These are phyloP conservation scores for Pseudochirops corinnae DNA, from an alignment of 2,797 vertebrate genomes.

Conservation along the genomic window DNA sequence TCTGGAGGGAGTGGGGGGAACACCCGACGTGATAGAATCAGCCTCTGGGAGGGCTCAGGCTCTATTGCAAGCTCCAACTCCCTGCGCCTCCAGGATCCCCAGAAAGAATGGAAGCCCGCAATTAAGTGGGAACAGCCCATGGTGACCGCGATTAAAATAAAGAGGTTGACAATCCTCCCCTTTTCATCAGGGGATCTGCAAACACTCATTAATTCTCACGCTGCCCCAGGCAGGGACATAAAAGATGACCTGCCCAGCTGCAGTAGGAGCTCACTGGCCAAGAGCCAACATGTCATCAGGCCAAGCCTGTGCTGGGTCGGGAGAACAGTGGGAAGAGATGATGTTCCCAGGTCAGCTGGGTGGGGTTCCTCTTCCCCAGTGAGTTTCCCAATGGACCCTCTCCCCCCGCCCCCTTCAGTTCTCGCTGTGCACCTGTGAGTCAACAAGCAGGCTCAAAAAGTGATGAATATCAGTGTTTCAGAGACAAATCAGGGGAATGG, in stretches of 20 bases:
- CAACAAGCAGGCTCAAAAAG: background rate
- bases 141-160: background rate
- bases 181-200: background rate
- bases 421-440: background rate
- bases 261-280: background rate
- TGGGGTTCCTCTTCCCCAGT: background rate
- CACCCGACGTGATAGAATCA: background rate
- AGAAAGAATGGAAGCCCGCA: background rate
- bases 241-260: background rate
- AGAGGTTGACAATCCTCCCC: background rate
- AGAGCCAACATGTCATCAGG: background rate
- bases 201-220: background rate
- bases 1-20: background rate
- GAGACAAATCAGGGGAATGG: background rate
- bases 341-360: background rate
- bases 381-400: background rate
- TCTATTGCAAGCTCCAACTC: background rate
- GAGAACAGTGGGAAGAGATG: background rate
- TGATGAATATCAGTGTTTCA: background rate
- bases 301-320: background rate
- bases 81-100: background rate
- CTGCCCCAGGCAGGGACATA: background rate
- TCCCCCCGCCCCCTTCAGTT: background rate
- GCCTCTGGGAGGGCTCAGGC: background rate
- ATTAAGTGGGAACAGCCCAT: background rate